Evolutionary conservation across 2,113 vertebrate species (phyloP).

Genomic region (Smithornis capensis): DNA sequence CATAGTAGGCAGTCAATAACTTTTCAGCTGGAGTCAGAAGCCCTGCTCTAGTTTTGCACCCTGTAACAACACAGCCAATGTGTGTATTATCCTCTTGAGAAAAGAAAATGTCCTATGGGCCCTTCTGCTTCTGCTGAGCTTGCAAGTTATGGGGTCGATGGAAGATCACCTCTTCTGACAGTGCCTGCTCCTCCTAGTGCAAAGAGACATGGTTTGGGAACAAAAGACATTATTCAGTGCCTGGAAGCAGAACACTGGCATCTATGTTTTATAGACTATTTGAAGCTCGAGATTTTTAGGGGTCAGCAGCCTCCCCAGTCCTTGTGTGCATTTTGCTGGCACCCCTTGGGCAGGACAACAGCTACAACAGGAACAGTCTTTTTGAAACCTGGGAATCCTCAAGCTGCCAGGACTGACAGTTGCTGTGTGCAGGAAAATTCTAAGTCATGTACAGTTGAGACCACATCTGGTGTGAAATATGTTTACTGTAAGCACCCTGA

Average conservation of each 20-base stretch:
- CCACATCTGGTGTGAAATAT: slow-evolving; percentile 29
- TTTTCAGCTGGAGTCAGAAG: background rate
- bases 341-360: slow-evolving; percentile 21
- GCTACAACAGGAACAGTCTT: background rate
- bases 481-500: slow-evolving; percentile 7
- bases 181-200: background rate
- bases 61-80: background rate
- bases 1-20: accelerated
- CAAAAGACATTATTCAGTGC: slow-evolving; percentile 51
- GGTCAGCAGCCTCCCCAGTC: slow-evolving; percentile 46
- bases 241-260: slow-evolving; percentile 46
- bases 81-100: background rate
- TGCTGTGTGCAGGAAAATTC: slow-evolving; percentile 3
- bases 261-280: slow-evolving; percentile 55
- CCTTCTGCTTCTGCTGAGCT: slow-evolving; percentile 5
- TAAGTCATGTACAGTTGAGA: background rate
- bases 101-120: background rate
- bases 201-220: background rate
- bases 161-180: background rate
- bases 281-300: slow-evolving; percentile 45
- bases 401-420: background rate
- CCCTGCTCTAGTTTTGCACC: background rate
- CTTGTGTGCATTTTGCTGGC: background rate
- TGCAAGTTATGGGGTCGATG: background rate
- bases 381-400: slow-evolving; percentile 27